A percentile compares a stretch with the other conserved stretches of the same genome.
phyloP scores from a whole-genome alignment of 2,797 vertebrate species.

The Myotis planiceps region DNA sequence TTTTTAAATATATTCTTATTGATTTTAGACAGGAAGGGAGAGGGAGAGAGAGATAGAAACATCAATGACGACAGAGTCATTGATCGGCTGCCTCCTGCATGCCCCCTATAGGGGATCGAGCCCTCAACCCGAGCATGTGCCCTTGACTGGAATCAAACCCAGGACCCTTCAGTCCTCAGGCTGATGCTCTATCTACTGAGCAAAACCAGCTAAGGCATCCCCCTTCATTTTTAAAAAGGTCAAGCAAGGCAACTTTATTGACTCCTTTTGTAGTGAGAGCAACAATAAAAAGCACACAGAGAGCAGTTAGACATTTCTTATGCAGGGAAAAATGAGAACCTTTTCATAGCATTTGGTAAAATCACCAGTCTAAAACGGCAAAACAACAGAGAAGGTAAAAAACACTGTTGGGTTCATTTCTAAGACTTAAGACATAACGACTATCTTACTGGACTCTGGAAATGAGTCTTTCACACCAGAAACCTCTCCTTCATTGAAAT shows the following conservation, averaged over 20 bases:
- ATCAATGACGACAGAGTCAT: too few species aligned
- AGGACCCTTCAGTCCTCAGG: too few species aligned
- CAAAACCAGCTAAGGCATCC: too few species aligned
- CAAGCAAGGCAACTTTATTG: neutral
- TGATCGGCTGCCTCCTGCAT: too few species aligned
- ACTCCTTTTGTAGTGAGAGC: neutral
- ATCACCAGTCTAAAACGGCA: neutral
- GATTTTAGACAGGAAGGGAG: too few species aligned
- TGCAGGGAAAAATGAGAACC: neutral
- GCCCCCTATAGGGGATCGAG: too few species aligned
- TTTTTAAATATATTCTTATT: too few species aligned
- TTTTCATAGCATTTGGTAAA: neutral
- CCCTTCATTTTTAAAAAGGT: neutral
- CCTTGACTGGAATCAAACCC: too few species aligned
- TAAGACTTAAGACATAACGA: neutral
- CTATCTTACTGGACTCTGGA: neutral
- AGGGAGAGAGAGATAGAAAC: too few species aligned
- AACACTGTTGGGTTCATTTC: neutral
- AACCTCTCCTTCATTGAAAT: neutral
- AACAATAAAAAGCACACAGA: neutral
- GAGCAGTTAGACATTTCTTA: neutral
- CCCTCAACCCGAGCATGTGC: too few species aligned
- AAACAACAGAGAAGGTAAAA: neutral
- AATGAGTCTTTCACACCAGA: neutral
- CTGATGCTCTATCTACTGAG: too few species aligned